A percentile compares a stretch with the other conserved stretches of the same genome.
phyloP scores from a whole-genome alignment of 2,113 vertebrate species.

The Spilogale gracilis region DNA sequence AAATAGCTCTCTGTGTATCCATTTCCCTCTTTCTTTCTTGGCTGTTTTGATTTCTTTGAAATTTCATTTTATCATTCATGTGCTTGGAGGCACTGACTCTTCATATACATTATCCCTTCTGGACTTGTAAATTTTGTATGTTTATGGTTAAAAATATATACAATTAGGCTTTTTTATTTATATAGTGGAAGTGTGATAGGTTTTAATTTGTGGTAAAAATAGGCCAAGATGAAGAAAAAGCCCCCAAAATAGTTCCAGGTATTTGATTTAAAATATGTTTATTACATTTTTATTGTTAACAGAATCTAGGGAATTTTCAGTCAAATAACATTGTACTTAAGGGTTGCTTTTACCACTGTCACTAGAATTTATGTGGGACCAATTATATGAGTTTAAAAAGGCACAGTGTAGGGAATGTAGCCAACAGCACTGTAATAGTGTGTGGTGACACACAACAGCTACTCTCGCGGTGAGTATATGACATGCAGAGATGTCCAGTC shows the following conservation, averaged over 20 bases:
- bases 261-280: not conserved
- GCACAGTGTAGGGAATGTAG: not conserved
- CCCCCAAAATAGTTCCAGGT: not conserved
- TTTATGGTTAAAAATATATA: not conserved
- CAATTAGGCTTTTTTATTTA: not conserved
- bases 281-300: not conserved
- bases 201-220: not conserved
- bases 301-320: not conserved
- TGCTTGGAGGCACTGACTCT: not conserved
- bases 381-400: not conserved
- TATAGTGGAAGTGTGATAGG: not conserved
- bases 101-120: not conserved
- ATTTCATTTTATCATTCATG: not conserved
- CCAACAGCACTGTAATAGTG: not conserved
- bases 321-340: not conserved
- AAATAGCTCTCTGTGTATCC: not conserved
- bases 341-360: not conserved
- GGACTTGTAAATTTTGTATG: not conserved
- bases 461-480: not conserved
- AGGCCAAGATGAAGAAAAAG: not conserved
- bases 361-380: not conserved
- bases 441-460: not conserved
- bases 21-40: not conserved
- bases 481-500: not conserved
- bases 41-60: not conserved